A percentile compares a stretch with the other conserved stretches of the same genome.
These are phyloP conservation scores for Rhodinocichla rosea DNA, from an alignment of 2,113 vertebrate genomes.

Conservation along the genomic window DNA sequence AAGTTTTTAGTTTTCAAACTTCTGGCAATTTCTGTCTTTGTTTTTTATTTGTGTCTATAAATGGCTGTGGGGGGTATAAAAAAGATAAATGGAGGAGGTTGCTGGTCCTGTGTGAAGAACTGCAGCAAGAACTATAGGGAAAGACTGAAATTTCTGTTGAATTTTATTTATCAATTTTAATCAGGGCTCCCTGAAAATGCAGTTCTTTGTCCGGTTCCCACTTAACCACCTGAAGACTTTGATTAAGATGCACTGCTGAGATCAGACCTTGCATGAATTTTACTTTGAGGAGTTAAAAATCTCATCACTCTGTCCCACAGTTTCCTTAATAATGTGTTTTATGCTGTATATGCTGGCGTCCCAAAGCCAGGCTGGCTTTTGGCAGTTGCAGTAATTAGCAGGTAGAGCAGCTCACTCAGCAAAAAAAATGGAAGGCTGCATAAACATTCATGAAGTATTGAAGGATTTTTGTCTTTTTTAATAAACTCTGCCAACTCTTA, in stretches of 20 bases:
- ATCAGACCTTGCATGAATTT: neutral
- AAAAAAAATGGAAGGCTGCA: neutral
- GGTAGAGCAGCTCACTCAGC: neutral
- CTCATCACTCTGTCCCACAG: neutral
- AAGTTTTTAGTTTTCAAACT: neutral
- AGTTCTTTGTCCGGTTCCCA: neutral
- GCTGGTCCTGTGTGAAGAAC: neutral
- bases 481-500: neutral
- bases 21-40: neutral
- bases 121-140: neutral
- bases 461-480: neutral
- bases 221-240: neutral
- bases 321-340: neutral
- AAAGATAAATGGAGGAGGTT: neutral
- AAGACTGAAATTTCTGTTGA: neutral
- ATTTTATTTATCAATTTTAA: neutral
- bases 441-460: neutral
- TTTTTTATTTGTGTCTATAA: neutral
- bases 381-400: constrained; percentile 23
- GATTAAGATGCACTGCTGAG: neutral
- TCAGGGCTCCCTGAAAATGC: neutral
- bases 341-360: neutral
- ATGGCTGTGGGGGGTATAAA: neutral
- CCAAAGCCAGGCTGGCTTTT: neutral
- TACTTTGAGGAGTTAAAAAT: neutral